A percentile compares a stretch with the other conserved stretches of the same genome.
These are phyloP conservation scores for Nycticryphes semicollaris DNA, from an alignment of 2,113 vertebrate genomes.

Conservation along the genomic window DNA sequence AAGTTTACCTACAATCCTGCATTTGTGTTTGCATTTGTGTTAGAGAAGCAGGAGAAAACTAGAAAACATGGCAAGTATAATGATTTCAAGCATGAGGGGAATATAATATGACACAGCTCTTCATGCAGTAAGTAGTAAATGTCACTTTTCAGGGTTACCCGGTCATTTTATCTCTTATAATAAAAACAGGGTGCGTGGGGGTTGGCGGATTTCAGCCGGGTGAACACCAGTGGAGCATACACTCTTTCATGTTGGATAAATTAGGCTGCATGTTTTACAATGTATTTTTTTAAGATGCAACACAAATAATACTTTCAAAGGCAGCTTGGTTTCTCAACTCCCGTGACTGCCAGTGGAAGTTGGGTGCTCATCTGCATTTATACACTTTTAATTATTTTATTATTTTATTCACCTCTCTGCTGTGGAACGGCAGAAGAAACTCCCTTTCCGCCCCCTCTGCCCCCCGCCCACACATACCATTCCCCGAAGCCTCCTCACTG, in stretches of 20 bases:
- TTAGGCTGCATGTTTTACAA: neutral
- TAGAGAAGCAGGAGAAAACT: neutral
- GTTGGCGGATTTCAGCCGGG: neutral
- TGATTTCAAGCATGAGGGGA: neutral
- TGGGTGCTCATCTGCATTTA: neutral
- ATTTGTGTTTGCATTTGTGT: neutral
- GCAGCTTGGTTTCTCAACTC: neutral
- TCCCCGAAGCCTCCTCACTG: neutral
- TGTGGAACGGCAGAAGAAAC: neutral
- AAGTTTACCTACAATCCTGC: neutral
- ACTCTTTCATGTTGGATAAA: neutral
- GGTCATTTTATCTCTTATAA: neutral
- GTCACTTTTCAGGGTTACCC: neutral
- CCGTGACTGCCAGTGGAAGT: neutral
- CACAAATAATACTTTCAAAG: neutral
- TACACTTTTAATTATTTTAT: neutral
- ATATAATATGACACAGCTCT: neutral
- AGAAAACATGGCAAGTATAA: neutral
- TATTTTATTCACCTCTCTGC: neutral
- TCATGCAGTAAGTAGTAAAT: neutral
- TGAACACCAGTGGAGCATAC: neutral
- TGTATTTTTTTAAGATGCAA: neutral
- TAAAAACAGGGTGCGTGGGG: neutral
- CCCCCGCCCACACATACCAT: neutral
- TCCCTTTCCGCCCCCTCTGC: neutral